Conservation (phyloP, 1,140 invertebrate genomes). For the Drosophila santomea region DNA sequence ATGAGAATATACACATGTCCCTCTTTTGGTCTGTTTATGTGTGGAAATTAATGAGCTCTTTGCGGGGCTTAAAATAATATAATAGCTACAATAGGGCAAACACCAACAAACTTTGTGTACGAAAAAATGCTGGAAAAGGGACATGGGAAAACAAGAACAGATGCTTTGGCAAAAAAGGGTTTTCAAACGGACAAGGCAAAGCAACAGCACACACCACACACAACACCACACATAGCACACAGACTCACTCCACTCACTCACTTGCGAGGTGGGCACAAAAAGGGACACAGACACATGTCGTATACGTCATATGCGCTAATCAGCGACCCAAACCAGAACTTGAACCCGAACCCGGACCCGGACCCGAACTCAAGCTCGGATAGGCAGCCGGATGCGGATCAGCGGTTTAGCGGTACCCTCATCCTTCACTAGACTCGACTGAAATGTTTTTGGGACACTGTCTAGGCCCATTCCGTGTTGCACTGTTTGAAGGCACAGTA, state of each 20-base stretch:
- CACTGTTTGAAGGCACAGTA: slow-evolving; percentile 12
- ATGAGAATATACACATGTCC: slow-evolving; percentile 6
- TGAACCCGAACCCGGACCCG: background rate
- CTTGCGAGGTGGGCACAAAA: slow-evolving; percentile 26
- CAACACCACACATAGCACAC: no score
- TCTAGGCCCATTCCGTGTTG: background rate
- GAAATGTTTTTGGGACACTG: slow-evolving; percentile 14
- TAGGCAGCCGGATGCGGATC: slow-evolving; percentile 6
- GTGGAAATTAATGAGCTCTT: slow-evolving; percentile 77
- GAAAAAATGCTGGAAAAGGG: slow-evolving; percentile 25
- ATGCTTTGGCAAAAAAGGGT: slow-evolving; percentile 37
- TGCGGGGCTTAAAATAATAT: slow-evolving; percentile 74
- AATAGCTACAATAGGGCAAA: slow-evolving; percentile 59
- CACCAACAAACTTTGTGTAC: slow-evolving; percentile 35
- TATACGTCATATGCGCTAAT: slow-evolving; percentile 72
- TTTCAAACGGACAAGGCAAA: slow-evolving; percentile 52
- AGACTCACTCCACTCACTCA: background rate
- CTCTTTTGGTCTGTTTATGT: slow-evolving; percentile 44
- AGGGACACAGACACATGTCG: slow-evolving; percentile 46
- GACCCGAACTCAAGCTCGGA: background rate
- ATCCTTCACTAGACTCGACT: slow-evolving; percentile 12
- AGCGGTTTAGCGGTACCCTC: background rate
- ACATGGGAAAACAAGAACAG: slow-evolving; percentile 33
- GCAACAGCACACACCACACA: slow-evolving; percentile 7
- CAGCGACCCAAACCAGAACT: slow-evolving; percentile 21